phyloP scores from a whole-genome alignment of 2,888 invertebrate genomes.

The Tiliacea citrago region DNA sequence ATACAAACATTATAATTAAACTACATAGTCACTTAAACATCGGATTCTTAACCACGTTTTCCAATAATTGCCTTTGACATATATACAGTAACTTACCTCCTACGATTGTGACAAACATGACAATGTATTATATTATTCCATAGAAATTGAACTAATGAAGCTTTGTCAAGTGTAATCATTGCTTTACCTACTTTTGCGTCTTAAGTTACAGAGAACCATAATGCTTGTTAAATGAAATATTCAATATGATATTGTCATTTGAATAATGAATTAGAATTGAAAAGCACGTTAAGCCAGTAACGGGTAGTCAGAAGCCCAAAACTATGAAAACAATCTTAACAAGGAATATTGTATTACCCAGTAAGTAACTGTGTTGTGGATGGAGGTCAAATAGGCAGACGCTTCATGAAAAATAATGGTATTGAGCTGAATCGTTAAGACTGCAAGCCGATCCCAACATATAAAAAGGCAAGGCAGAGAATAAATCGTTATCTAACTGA shows the following conservation, averaged over 20 bases:
- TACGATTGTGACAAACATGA: background rate
- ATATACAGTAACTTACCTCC: background rate
- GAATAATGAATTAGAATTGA: background rate
- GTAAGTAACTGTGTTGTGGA: no score
- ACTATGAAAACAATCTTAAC: background rate
- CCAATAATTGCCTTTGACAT: conserved; percentile 23
- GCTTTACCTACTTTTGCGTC: conserved; percentile 21
- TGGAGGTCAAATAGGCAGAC: no score
- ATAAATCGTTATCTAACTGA: background rate
- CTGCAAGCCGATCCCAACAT: background rate
- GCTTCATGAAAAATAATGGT: background rate
- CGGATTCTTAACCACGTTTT: conserved; percentile 13
- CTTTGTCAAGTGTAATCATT: conserved; percentile 10
- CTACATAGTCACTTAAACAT: background rate
- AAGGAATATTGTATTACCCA: background rate
- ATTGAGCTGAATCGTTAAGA: background rate
- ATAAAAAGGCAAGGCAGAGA: background rate
- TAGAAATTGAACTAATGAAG: conserved; percentile 34
- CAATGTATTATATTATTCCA: conserved; percentile 1
- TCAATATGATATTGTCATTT: background rate
- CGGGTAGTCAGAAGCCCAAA: background rate
- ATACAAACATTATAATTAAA: conserved; percentile 5
- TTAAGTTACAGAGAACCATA: conserved; percentile 16
- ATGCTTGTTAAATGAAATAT: background rate
- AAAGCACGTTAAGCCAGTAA: background rate